These are phyloP conservation scores for Sapayoa aenigma DNA, from an alignment of 2,113 vertebrate genomes.

Conservation along the genomic window DNA sequence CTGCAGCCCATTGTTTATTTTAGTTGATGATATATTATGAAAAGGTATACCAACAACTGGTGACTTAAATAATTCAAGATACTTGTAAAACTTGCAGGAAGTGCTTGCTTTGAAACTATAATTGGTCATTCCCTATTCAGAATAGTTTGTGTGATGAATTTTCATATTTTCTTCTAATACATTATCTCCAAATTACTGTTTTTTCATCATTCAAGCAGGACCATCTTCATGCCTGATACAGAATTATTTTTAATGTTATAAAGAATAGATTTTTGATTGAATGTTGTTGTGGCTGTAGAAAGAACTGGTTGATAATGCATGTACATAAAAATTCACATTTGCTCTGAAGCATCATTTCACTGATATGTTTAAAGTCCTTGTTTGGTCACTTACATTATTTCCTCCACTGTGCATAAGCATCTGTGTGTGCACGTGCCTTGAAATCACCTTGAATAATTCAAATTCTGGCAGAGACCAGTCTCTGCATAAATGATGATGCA, in stretches of 20 bases:
- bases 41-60: neutral
- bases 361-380: neutral
- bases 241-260: neutral
- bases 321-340: neutral
- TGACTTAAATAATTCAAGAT: neutral
- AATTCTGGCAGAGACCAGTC: neutral
- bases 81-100: neutral
- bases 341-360: neutral
- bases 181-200: neutral
- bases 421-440: neutral
- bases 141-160: neutral
- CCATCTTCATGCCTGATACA: neutral
- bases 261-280: neutral
- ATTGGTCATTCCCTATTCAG: neutral
- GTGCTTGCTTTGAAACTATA: neutral
- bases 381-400: neutral
- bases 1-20: neutral
- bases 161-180: neutral
- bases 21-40: neutral
- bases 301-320: neutral
- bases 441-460: constrained; percentile 14
- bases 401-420: neutral
- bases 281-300: neutral
- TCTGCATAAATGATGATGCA: neutral
- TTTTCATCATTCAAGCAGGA: neutral